Evolutionary conservation across 2,797 vertebrate species (phyloP).

Genomic region (Rhyacichthys aspro): DNA sequence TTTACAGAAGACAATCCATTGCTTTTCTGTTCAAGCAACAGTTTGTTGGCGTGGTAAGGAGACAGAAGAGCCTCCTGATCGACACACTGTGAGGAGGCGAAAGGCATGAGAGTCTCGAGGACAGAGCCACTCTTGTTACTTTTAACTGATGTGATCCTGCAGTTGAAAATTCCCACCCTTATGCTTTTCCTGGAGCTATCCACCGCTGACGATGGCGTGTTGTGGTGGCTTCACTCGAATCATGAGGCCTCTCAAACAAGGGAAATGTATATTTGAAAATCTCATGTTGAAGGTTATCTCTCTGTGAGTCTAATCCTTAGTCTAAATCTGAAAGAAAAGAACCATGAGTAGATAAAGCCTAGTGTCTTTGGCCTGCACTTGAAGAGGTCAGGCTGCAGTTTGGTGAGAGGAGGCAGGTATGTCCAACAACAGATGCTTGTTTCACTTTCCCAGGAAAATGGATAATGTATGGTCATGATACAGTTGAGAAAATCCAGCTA

Average conservation of each 20-base stretch:
- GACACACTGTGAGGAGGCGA: slow-evolving; percentile 35
- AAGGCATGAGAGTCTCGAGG: slow-evolving; percentile 39
- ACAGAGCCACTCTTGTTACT: slow-evolving; percentile 69
- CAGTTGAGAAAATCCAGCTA: slow-evolving; percentile 12
- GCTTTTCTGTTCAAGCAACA: not conserved
- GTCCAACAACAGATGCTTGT: slow-evolving; percentile 48
- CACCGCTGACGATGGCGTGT: slow-evolving; percentile 37
- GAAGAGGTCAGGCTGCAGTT: slow-evolving; percentile 61
- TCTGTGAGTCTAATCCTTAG: not conserved
- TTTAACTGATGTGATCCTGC: slow-evolving; percentile 64
- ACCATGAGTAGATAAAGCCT: slow-evolving; percentile 5
- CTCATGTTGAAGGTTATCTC: not conserved
- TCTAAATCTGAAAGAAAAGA: slow-evolving; percentile 23
- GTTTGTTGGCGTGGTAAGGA: slow-evolving; percentile 23
- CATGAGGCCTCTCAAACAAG: slow-evolving; percentile 30
- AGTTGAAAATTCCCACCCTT: slow-evolving; percentile 48
- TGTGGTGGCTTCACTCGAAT: slow-evolving; percentile 38
- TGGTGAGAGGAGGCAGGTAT: slow-evolving; percentile 57
- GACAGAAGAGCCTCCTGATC: slow-evolving; percentile 31
- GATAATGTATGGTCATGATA: slow-evolving; percentile 9
- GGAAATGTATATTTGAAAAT: slow-evolving; percentile 26
- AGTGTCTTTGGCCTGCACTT: slow-evolving; percentile 35
- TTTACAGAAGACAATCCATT: too few species aligned
- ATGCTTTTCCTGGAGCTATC: slow-evolving; percentile 51
- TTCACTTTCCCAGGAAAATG: slow-evolving; percentile 24